A percentile compares a stretch with the other conserved stretches of the same genome.
Evolutionary conservation across 2,113 vertebrate species (phyloP).

Genomic region (Boulengeromyrus knoepffleri): DNA sequence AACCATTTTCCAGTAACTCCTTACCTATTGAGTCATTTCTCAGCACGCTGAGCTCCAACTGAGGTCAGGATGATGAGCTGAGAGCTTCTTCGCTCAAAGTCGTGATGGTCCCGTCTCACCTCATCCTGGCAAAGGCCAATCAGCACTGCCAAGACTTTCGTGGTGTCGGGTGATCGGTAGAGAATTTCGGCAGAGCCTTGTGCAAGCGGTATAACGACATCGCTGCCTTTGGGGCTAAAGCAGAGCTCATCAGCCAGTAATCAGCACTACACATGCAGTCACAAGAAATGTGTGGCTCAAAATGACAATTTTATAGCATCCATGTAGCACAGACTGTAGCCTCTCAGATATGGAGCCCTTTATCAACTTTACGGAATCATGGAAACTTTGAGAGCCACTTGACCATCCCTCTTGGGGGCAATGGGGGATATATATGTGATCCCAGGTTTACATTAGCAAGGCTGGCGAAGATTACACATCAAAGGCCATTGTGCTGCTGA

Average conservation of each 20-base stretch:
- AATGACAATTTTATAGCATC: neutral
- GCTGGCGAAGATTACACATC: neutral
- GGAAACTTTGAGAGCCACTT: neutral
- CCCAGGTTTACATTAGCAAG: neutral
- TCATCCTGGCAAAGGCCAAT: neutral
- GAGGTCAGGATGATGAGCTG: neutral
- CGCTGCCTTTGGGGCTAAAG: neutral
- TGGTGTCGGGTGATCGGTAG: neutral
- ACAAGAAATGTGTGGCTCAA: neutral
- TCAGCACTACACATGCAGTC: neutral
- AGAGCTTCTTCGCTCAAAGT: neutral
- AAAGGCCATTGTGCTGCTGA: neutral
- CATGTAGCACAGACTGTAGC: neutral
- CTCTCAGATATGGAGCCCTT: neutral
- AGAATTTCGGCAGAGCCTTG: neutral
- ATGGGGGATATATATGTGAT: neutral
- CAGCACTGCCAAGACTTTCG: neutral
- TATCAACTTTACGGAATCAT: neutral
- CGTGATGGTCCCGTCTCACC: neutral
- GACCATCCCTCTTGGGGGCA: neutral
- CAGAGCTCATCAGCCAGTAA: neutral
- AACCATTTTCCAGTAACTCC: neutral
- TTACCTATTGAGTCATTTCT: neutral
- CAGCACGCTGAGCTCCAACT: neutral
- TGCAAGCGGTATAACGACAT: neutral